phyloP scores from a whole-genome alignment of 1,140 invertebrate genomes.

The Tyrophagus putrescentiae region DNA sequence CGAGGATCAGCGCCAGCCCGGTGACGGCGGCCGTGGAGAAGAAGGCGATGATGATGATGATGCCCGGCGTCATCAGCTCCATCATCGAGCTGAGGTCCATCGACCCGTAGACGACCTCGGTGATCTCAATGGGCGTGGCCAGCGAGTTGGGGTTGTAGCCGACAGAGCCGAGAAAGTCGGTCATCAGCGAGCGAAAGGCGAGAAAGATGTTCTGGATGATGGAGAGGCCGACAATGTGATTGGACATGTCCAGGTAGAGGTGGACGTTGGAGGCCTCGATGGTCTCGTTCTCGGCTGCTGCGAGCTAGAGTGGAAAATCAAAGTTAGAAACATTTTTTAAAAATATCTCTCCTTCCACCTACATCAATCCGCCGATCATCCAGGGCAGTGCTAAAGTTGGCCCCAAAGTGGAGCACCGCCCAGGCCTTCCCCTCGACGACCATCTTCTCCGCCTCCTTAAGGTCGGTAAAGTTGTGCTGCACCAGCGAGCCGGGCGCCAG shows the following conservation, averaged over 20 bases:
- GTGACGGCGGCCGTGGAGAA: conserved; percentile 85
- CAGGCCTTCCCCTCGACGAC: conserved; percentile 20
- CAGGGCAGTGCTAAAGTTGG: conserved; percentile 20
- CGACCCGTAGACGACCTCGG: conserved; percentile 66
- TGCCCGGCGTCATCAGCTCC: conserved; percentile 41
- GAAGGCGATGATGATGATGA: conserved; percentile 62
- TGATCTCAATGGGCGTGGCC: conserved; percentile 42
- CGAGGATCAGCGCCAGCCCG: conserved; percentile 74
- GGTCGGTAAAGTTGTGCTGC: neutral
- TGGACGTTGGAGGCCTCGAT: neutral
- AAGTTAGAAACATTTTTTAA: too few relatives aligned
- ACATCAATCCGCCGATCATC: neutral
- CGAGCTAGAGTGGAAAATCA: too few relatives aligned
- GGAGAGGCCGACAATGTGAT: conserved; percentile 20
- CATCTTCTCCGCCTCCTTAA: conserved; percentile 5
- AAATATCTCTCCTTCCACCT: too few relatives aligned
- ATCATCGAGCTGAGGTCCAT: conserved; percentile 71
- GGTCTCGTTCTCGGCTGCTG: neutral
- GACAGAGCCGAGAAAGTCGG: conserved; percentile 25
- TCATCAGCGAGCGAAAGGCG: conserved; percentile 19
- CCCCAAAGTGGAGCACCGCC: conserved; percentile 11
- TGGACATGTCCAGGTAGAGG: conserved; percentile 2
- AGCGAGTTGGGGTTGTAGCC: conserved; percentile 11
- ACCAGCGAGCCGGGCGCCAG: neutral
- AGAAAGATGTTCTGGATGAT: too few relatives aligned